These are phyloP conservation scores for Patella caerulea DNA, from an alignment of 2,888 invertebrate genomes.

Conservation along the genomic window DNA sequence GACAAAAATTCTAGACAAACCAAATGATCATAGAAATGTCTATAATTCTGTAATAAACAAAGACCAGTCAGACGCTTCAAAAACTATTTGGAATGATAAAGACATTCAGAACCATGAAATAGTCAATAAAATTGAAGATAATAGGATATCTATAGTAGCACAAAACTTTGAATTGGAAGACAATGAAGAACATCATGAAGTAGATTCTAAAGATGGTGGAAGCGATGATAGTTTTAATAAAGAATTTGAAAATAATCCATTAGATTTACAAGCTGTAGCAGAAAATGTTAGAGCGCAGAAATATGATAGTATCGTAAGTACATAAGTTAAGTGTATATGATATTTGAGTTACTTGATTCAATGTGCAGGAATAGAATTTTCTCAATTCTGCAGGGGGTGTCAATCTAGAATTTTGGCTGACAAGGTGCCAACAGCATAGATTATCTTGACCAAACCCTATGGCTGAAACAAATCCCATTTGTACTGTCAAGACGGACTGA, in stretches of 20 bases:
- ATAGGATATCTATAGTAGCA: not conserved
- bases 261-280: slow-evolving; percentile 79
- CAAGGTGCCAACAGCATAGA: too few relatives aligned
- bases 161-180: not conserved
- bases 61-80: not conserved
- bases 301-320: slow-evolving; percentile 81
- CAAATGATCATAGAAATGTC: too few relatives aligned
- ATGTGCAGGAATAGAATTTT: too few relatives aligned
- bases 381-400: too few relatives aligned
- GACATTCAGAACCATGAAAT: not conserved
- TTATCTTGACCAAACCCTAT: too few relatives aligned
- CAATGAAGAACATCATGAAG: not conserved
- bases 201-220: not conserved
- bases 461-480: too few relatives aligned
- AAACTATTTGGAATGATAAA: not conserved
- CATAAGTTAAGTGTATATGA: not conserved
- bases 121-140: not conserved
- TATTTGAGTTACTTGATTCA: too few relatives aligned
- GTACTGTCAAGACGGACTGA: too few relatives aligned
- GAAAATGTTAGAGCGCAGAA: slow-evolving; percentile 84
- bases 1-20: too few relatives aligned
- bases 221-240: slow-evolving; percentile 12
- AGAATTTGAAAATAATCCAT: slow-evolving; percentile 40
- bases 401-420: too few relatives aligned
- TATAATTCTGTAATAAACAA: not conserved